phyloP scores from a whole-genome alignment of 2,888 invertebrate species.

The Stenotaenia linearis region DNA sequence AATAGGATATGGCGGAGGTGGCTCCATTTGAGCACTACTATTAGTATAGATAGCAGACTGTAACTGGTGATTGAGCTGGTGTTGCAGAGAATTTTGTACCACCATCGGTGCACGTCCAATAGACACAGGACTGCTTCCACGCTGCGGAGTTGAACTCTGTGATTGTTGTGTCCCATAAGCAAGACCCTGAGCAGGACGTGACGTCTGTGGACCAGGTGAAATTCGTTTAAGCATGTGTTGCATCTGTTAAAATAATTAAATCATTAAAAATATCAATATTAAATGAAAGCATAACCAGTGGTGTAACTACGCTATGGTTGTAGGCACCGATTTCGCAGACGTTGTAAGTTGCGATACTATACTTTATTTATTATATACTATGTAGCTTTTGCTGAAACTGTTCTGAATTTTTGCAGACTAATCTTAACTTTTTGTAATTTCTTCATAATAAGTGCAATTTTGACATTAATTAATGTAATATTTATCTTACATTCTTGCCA shows the following conservation, averaged over 20 bases:
- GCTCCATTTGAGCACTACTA: conserved; percentile 52
- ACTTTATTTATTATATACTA: no score
- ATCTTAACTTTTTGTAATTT: no score
- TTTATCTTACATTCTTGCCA: no score
- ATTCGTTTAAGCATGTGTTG: conserved; percentile 69
- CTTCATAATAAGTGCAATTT: no score
- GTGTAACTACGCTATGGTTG: no score
- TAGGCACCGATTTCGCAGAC: no score
- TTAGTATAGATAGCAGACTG: conserved; percentile 53
- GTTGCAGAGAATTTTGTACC: conserved; percentile 67
- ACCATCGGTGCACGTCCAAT: conserved; percentile 67
- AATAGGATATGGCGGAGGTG: conserved; percentile 57
- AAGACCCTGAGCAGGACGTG: conserved; percentile 13
- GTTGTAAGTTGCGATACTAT: no score
- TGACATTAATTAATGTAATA: no score
- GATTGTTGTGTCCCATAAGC: conserved; percentile 34
- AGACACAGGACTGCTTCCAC: conserved; percentile 60
- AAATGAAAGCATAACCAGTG: no score
- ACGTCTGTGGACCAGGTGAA: conserved; percentile 55
- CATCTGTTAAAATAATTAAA: conserved; percentile 47
- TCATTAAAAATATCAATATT: no score
- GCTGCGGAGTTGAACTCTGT: conserved; percentile 42
- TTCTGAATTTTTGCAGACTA: no score
- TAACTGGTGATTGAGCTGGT: conserved; percentile 69
- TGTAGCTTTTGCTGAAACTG: no score